Evolutionary conservation across 2,797 vertebrate species (phyloP).

Genomic region (Acanthurus tractus): DNA sequence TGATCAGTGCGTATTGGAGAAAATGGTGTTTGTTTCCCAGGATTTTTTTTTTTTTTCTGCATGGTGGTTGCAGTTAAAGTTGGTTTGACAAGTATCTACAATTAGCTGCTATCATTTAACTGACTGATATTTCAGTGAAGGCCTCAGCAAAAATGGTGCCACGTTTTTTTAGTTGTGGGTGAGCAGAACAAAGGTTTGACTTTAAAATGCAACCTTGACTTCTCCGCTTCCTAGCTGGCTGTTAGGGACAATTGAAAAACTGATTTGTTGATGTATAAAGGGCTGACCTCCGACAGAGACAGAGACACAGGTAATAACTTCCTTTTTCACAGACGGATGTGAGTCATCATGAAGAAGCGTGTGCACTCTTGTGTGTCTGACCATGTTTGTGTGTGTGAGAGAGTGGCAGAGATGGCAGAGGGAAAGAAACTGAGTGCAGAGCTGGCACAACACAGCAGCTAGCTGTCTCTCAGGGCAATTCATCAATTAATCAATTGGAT

Average conservation of each 20-base stretch:
- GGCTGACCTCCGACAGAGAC: conserved; percentile 47
- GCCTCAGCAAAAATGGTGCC: not conserved
- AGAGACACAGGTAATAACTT: conserved; percentile 60
- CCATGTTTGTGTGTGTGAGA: not conserved
- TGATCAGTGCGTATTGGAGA: conserved; percentile 36
- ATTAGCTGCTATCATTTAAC: conserved; percentile 10
- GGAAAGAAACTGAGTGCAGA: conserved; percentile 31
- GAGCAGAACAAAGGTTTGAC: not conserved
- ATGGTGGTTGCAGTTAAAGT: not conserved
- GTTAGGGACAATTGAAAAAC: conserved; percentile 9
- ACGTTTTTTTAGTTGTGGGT: not conserved
- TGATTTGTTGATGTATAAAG: conserved; percentile 20
- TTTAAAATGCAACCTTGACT: conserved; percentile 3
- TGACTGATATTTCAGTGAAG: not conserved
- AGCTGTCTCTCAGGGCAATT: conserved; percentile 9
- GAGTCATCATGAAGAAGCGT: conserved; percentile 56
- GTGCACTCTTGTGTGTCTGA: conserved; percentile 1
- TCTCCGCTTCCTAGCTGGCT: not conserved
- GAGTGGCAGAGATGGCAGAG: conserved; percentile 1
- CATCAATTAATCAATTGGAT: conserved; percentile 10
- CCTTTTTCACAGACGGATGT: conserved; percentile 57
- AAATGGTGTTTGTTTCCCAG: conserved; percentile 37
- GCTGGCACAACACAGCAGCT: conserved; percentile 6
- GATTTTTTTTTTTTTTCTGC: not conserved
- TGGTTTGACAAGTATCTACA: conserved; percentile 22